Conservation (phyloP, 2,113 vertebrate species). For the Hippopotamus amphibius region DNA sequence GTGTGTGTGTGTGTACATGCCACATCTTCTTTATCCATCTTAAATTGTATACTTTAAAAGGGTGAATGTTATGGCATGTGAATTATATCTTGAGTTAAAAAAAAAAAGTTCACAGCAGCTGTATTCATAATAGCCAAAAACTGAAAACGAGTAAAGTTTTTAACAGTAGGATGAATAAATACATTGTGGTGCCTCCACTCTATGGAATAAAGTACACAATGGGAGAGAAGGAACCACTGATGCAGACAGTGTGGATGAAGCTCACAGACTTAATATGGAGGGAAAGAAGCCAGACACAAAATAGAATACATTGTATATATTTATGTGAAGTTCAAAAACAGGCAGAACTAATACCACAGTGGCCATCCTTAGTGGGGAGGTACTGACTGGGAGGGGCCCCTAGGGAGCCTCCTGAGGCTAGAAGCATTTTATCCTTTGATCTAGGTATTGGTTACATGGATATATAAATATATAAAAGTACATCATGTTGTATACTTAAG, state of each 20-base stretch:
- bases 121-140: not conserved
- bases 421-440: not conserved
- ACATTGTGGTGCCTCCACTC: not conserved
- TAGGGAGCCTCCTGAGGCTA: not conserved
- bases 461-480: not conserved
- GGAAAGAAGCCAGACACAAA: not conserved
- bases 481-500: not conserved
- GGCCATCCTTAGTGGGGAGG: accelerated
- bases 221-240: not conserved
- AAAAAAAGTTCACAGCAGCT: not conserved
- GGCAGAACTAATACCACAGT: not conserved
- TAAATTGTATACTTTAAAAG: not conserved
- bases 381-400: not conserved
- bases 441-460: not conserved
- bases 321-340: not conserved
- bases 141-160: too few species aligned
- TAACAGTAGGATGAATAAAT: not conserved
- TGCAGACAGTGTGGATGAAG: accelerated
- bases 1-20: too few species aligned
- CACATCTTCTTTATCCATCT: too few species aligned
- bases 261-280: not conserved
- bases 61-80: not conserved
- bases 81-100: not conserved
- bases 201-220: not conserved
- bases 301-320: not conserved